Conservation (phyloP, 2,888 invertebrate species). For the Cacoxenus indagator region DNA sequence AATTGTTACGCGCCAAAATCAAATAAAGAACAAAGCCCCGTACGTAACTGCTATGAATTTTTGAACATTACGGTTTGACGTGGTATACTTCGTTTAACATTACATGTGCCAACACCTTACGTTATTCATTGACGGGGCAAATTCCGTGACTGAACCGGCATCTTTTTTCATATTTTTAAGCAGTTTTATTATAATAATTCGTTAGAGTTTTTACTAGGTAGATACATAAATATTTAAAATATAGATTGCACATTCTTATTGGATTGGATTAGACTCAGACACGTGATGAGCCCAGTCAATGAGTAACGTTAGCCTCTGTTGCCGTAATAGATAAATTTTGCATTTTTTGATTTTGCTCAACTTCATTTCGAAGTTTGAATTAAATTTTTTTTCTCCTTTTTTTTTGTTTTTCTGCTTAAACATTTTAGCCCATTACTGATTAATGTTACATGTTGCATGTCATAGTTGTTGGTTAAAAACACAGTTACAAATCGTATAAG, state of each 20-base stretch:
- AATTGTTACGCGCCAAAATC: background rate
- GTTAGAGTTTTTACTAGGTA: constrained; percentile 32
- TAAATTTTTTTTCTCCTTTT: constrained; percentile 4
- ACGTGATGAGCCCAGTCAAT: constrained; percentile 43
- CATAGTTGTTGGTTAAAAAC: constrained; percentile 12
- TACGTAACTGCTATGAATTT: background rate
- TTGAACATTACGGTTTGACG: constrained; percentile 9
- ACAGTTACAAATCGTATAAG: constrained; percentile 25
- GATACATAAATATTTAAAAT: constrained; percentile 47
- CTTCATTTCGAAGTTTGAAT: constrained; percentile 3
- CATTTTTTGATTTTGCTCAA: constrained; percentile 1
- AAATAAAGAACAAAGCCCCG: background rate
- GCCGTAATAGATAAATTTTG: background rate
- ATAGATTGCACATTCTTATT: constrained; percentile 50
- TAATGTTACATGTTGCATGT: background rate
- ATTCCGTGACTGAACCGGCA: constrained; percentile 1
- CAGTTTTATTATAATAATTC: constrained; percentile 15
- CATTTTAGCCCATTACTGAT: background rate
- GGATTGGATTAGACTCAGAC: background rate
- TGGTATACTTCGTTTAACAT: constrained; percentile 29
- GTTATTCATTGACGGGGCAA: constrained; percentile 60
- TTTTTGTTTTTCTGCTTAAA: background rate
- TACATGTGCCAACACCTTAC: constrained; percentile 69
- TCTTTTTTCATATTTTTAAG: background rate
- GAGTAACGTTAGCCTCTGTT: constrained; percentile 67